Evolutionary conservation across 2,888 invertebrate genomes (phyloP), one percentile per base, ranked within the genome.

Genomic region (Mylabris sibirica): DNA sequence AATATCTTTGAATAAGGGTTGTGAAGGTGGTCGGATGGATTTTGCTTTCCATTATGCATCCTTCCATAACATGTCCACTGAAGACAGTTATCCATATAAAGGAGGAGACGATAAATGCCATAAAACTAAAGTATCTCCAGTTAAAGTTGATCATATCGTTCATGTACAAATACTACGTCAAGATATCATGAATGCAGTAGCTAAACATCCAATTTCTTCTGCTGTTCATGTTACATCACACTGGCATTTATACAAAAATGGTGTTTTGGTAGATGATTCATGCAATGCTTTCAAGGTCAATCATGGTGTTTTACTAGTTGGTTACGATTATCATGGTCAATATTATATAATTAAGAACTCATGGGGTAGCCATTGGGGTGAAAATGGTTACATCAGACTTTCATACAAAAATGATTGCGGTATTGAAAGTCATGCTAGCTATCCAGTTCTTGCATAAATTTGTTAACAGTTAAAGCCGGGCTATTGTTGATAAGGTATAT

Each of bases 181-280:
- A 8, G 89, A 90, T 80, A 86, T 96, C 79, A 87, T 88, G 85
- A 84, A 87, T 72, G 96, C 95, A 49, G 89, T 95, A 60, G 95
- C 94, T 67, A n/a, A 92, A 92, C 0, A 84, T 92, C 96, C 96
- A n/a, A 88, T 96, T 44, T 89, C 95, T 14, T 92, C 95, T 64
- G 95, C 94, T 78, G 94, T 96, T 80, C 95, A 97, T 87, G 96
- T 96, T 68, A 90, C 91, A 34, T n/a, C 92, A 91, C 75, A 41
- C 67, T 95, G 96, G 90, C 95, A 95, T 85, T 91, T 93, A 82
- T 96, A 96, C 85, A 88, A 88, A 11, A 85, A 87, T 75, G 93
- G 93, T 59, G 89, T 96, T 66, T 96, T 95, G 86, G 89, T 88
- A 80, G 94, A 95, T 75, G 88, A 89, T 61, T 83, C 89, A 59